Base-by-base conservation (phyloP, 2,888 invertebrate species). In the Drosophila meridionalis region DNA sequence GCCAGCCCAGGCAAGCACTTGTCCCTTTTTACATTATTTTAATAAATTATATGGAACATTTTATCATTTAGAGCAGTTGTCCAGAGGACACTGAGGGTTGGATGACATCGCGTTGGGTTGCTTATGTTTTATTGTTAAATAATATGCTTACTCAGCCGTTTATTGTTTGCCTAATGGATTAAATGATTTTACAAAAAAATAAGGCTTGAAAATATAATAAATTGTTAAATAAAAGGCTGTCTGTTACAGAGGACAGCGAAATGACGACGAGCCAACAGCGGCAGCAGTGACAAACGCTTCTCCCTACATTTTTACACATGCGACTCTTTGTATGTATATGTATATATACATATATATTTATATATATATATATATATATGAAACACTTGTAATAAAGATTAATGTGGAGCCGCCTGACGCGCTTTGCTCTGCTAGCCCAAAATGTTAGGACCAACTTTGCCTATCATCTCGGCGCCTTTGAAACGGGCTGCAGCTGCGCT, bases 81-180 rank as follows among this genome's bases (percentile, higher is more conserved):
- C 81, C 76, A 48, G 73, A 43, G n/a, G 20, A 20, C 53, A 28
- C 58, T 36, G 43, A 6, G 26, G 2, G 20, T 20, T 12, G 9
- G 57, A 38, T 47, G 73, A 48, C 28, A 48, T 57, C 58, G 59
- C 56, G 57, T 12, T 32, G 56, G 65, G 47, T 60, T 80, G 72
- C 77, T 82, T 73, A 71, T 88, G 78, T 76, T 83, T 88, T 83
- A 86, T 86, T 86, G 88, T 88, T 12, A 84, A 83, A 83, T 87
- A 87, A 87, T 82, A 83, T 87, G 87, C 87, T 89, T 87, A 89
- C 87, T 87, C 87, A 87, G 87, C 87, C 87, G 77, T 87, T 87
- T 87, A 89, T 89, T 87, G 87, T 87, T 89, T 77, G 89, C 83
- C 89, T 87, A 87, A 87, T 87, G 87, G 89, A 87, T 87, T 87